These are phyloP conservation scores for Dysdera silvatica DNA, from an alignment of 1,140 invertebrate genomes.

Conservation along the genomic window DNA sequence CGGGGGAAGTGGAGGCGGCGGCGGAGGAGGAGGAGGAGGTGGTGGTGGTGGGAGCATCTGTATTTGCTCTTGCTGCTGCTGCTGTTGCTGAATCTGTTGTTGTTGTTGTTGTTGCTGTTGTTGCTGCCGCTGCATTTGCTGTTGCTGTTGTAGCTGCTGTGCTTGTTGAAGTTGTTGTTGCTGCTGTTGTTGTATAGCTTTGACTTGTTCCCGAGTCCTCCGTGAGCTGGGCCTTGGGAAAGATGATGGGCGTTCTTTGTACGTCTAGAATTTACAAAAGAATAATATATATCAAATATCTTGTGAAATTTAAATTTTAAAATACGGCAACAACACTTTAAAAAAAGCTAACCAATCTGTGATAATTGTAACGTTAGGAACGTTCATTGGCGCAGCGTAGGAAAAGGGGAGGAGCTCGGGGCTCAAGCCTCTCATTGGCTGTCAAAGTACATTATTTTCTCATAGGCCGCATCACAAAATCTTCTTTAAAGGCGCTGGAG, in stretches of 20 bases:
- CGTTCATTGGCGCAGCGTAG: too few species aligned
- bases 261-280: background rate
- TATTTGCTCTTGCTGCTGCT: background rate
- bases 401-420: too few species aligned
- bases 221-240: constrained; percentile 15
- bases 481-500: too few species aligned
- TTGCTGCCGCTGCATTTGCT: too few species aligned
- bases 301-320: background rate
- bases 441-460: too few species aligned
- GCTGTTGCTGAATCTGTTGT: background rate
- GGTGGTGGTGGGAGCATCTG: constrained; percentile 6
- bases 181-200: background rate
- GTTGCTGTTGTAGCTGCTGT: background rate
- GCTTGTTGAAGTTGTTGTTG: background rate
- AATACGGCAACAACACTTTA: background rate
- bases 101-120: background rate
- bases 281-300: background rate
- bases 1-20: background rate
- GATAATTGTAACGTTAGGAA: too few species aligned
- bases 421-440: too few species aligned
- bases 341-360: background rate
- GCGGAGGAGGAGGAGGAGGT: constrained; percentile 12
- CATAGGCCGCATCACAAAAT: too few species aligned
- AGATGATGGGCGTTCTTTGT: constrained; percentile 21
- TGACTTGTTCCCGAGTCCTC: background rate